Percentiles rank a stretch among this genome's conserved stretches.
Evolutionary conservation across 2,888 invertebrate species (phyloP).

Genomic region (Hirudinaria manillensis): DNA sequence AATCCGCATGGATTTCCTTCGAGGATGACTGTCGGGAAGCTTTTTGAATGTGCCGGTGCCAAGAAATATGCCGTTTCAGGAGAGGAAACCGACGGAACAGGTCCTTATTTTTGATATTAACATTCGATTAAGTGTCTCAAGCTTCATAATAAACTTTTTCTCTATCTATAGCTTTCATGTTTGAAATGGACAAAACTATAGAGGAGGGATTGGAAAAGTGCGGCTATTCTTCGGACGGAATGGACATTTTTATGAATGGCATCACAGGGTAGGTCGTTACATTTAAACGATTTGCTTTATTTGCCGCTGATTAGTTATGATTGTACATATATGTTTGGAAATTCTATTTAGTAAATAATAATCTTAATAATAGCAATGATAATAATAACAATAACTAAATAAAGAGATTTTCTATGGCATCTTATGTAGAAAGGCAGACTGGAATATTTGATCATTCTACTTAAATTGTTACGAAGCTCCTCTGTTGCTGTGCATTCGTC

Average conservation of each 20-base stretch:
- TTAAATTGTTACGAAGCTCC: too few species aligned
- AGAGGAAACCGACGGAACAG: conserved; percentile 85
- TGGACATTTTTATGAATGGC: conserved; percentile 92
- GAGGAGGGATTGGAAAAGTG: conserved; percentile 77
- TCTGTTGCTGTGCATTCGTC: too few species aligned
- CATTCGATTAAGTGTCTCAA: too few species aligned
- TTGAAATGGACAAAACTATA: conserved; percentile 83
- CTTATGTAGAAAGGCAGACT: too few species aligned
- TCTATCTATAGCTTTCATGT: conserved; percentile 75
- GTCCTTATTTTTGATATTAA: conserved; percentile 39
- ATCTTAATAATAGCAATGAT: too few species aligned
- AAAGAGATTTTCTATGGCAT: too few species aligned
- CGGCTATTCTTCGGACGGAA: conserved; percentile 92
- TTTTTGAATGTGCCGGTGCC: conserved; percentile 87
- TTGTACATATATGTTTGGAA: too few species aligned
- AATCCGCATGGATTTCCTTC: conserved; percentile 99
- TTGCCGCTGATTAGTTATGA: too few species aligned
- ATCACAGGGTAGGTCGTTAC: conserved; percentile 67
- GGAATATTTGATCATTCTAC: too few species aligned
- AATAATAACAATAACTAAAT: too few species aligned
- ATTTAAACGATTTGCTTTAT: neutral
- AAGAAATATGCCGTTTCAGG: conserved; percentile 88
- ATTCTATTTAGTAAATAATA: too few species aligned
- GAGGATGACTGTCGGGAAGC: conserved; percentile 98
- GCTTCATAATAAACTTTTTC: neutral